Conservation (phyloP, 2,888 invertebrate genomes). For the Calephelis perditalis region DNA sequence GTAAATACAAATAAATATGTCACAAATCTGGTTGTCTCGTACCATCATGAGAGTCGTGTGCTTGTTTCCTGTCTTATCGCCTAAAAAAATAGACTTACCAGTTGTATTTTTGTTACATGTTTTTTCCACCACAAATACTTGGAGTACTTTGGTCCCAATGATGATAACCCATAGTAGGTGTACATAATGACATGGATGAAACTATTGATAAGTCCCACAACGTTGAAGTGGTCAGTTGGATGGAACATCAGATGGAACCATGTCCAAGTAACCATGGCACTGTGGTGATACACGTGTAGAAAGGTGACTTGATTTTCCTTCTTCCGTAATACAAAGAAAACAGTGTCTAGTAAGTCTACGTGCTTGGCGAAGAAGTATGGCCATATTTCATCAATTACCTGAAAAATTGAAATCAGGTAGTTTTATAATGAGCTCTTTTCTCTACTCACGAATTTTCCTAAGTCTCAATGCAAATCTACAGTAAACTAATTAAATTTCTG, state of each 20-base stretch:
- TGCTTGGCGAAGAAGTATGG: constrained; percentile 89
- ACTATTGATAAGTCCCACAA: constrained; percentile 85
- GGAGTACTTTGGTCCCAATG: constrained; percentile 84
- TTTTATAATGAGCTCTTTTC: too few relatives aligned
- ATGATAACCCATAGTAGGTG: constrained; percentile 86
- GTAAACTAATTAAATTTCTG: too few relatives aligned
- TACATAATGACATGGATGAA: constrained; percentile 91
- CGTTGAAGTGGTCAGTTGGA: constrained; percentile 87
- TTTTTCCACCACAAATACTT: constrained; percentile 93
- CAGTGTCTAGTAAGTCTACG: constrained; percentile 86
- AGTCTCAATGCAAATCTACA: too few relatives aligned
- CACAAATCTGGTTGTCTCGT: too few relatives aligned
- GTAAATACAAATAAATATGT: too few relatives aligned
- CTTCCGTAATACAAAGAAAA: constrained; percentile 93
- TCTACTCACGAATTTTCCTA: too few relatives aligned
- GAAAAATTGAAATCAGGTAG: constrained; percentile 28
- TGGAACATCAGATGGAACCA: constrained; percentile 87
- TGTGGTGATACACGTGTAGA: constrained; percentile 93
- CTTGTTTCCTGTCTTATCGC: too few relatives aligned
- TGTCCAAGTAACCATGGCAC: constrained; percentile 85
- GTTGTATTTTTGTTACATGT: constrained; percentile 88
- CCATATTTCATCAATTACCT: constrained; percentile 67
- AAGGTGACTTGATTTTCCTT: constrained; percentile 87
- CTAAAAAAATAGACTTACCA: constrained; percentile 70
- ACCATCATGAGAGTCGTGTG: too few relatives aligned